phyloP scores from a whole-genome alignment of 2,797 vertebrate species.

The Ctenopoma kingsleyae region DNA sequence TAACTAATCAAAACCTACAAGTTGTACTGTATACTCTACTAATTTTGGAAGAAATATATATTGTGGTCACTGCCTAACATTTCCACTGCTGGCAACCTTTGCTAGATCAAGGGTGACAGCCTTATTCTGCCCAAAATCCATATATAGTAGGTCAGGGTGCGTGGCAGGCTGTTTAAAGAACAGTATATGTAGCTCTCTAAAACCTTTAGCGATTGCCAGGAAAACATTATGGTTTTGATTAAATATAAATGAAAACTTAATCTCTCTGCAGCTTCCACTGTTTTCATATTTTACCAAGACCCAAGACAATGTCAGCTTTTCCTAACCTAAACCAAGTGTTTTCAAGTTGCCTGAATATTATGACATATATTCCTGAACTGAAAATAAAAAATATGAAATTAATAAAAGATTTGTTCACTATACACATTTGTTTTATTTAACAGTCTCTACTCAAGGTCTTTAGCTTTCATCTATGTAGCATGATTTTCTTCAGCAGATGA shows the following conservation, averaged over 20 bases:
- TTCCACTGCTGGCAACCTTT: too few relatives aligned
- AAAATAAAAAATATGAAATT: too few relatives aligned
- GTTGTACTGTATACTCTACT: not conserved
- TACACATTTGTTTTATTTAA: not conserved
- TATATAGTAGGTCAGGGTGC: not conserved
- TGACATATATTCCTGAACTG: too few relatives aligned
- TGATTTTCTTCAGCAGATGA: not conserved
- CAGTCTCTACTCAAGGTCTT: not conserved
- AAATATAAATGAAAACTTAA: not conserved
- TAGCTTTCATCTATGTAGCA: not conserved
- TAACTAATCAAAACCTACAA: not conserved
- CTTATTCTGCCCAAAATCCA: not conserved
- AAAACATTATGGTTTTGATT: not conserved
- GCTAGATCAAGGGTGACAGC: too few relatives aligned
- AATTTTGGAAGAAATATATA: too few relatives aligned
- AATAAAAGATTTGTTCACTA: not conserved
- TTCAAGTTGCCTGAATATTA: not conserved
- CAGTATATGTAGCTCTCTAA: not conserved
- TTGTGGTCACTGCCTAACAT: too few relatives aligned
- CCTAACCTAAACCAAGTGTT: not conserved
- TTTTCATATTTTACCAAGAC: conserved; percentile 2
- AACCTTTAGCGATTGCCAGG: not conserved
- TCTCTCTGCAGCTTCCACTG: not conserved
- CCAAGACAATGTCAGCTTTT: not conserved
- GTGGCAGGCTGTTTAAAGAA: not conserved